Evolutionary conservation across 35 echinoderm and acorn worm species (phyloP).

Genomic region (Ophioderma brevispina): DNA sequence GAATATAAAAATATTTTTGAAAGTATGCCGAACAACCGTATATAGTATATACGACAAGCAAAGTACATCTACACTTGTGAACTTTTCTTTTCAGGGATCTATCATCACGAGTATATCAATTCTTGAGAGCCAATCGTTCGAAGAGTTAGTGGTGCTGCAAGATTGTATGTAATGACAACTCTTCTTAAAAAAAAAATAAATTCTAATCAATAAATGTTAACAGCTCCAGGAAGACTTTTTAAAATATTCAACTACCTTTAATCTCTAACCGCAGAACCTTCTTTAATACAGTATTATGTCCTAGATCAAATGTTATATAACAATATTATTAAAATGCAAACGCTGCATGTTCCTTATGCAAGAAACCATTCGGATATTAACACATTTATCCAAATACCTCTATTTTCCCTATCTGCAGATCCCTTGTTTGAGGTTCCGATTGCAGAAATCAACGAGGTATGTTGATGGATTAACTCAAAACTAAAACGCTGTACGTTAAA

Average conservation of each 20-base stretch:
- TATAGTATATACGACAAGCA: not conserved
- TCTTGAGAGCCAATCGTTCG: constrained; percentile 9
- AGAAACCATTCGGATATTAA: not conserved
- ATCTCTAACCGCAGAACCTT: not conserved
- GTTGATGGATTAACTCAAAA: not conserved
- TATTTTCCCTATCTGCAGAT: not conserved
- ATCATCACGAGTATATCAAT: not conserved
- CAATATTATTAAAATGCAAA: not conserved
- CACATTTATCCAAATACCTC: not conserved
- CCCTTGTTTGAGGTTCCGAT: not conserved
- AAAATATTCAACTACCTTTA: not conserved
- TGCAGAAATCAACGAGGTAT: not conserved
- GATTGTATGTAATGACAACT: constrained; percentile 22
- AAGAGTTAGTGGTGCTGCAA: not conserved
- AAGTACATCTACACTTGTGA: not conserved
- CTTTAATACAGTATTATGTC: not conserved
- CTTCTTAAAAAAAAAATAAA: not conserved
- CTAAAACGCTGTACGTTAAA: constrained; percentile 12
- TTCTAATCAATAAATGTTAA: not conserved
- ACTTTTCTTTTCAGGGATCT: not conserved
- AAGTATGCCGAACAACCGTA: not conserved
- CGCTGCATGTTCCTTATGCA: too few species aligned
- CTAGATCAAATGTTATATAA: not conserved
- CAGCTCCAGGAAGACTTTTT: not conserved
- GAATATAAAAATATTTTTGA: not conserved